These are phyloP conservation scores for Mellivora capensis DNA, from an alignment of 2,113 vertebrate genomes.

Conservation along the genomic window DNA sequence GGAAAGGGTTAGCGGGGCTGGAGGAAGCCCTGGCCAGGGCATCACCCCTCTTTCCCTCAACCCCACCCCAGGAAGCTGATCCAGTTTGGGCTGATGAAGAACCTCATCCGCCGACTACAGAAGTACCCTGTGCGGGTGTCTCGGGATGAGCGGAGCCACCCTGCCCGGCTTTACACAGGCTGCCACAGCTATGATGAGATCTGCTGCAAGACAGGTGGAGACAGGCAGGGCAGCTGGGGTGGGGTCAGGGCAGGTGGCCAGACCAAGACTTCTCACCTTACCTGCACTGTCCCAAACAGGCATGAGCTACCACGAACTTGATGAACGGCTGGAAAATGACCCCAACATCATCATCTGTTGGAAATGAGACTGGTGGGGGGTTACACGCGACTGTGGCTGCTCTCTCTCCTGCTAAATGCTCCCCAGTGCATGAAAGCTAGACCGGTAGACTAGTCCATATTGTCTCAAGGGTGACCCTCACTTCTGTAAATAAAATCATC, in stretches of 20 bases:
- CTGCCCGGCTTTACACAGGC: constrained; percentile 93
- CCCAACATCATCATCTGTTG: constrained; percentile 97
- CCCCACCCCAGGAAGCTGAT: constrained; percentile 88
- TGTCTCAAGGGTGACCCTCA: neutral
- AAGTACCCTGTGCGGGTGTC: constrained; percentile 95
- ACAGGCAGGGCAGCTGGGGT: neutral
- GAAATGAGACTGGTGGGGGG: constrained; percentile 78
- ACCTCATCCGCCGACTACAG: constrained; percentile 95
- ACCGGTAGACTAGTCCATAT: neutral
- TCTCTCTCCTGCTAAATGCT: neutral
- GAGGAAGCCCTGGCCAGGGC: neutral
- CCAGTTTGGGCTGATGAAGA: constrained; percentile 97
- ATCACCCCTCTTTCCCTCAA: neutral
- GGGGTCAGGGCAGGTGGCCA: neutral
- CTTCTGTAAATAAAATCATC: constrained; percentile 64
- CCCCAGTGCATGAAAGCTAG: neutral
- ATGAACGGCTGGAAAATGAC: constrained; percentile 96
- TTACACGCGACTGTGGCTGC: neutral
- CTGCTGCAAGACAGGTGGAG: constrained; percentile 96
- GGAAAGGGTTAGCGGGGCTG: neutral
- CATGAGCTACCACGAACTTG: constrained; percentile 96
- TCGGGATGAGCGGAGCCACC: constrained; percentile 90
- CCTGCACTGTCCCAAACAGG: constrained; percentile 79
- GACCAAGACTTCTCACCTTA: neutral
- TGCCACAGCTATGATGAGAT: constrained; percentile 99